phyloP scores from a whole-genome alignment of 2,888 invertebrate genomes.

The Caenorhabditis sp. region DNA sequence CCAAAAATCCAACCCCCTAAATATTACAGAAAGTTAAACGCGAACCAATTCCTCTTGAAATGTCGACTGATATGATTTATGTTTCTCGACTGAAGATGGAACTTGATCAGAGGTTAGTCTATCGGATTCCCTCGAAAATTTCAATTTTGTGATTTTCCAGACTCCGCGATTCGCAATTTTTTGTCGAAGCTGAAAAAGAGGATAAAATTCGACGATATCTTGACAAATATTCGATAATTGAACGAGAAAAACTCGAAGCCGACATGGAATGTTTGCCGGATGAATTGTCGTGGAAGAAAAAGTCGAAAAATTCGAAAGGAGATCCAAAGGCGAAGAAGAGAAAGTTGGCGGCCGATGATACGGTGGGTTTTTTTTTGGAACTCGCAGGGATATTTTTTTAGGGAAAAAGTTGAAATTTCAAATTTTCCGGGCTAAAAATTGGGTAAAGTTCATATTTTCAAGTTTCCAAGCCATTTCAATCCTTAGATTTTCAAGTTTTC shows the following conservation, averaged over 20 bases:
- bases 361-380: not conserved
- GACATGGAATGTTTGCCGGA: conserved; percentile 50
- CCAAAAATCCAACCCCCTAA: not conserved
- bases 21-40: conserved; percentile 48
- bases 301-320: conserved; percentile 4
- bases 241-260: conserved; percentile 48
- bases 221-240: conserved; percentile 58
- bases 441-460: no score
- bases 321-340: conserved; percentile 27
- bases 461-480: no score
- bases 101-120: conserved; percentile 28
- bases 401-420: no score
- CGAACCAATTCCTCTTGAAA: conserved; percentile 48
- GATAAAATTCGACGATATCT: conserved; percentile 64
- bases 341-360: conserved; percentile 23
- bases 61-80: conserved; percentile 54
- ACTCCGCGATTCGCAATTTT: conserved; percentile 62
- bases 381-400: no score
- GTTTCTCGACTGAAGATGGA: conserved; percentile 58
- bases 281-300: conserved; percentile 41
- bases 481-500: no score
- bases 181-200: conserved; percentile 49
- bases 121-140: not conserved
- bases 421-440: no score
- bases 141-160: conserved; percentile 12